Evolutionary conservation across 2,888 invertebrate species (phyloP), one percentile per base, ranked within the genome.

Genomic region (Geophilus truncorum): DNA sequence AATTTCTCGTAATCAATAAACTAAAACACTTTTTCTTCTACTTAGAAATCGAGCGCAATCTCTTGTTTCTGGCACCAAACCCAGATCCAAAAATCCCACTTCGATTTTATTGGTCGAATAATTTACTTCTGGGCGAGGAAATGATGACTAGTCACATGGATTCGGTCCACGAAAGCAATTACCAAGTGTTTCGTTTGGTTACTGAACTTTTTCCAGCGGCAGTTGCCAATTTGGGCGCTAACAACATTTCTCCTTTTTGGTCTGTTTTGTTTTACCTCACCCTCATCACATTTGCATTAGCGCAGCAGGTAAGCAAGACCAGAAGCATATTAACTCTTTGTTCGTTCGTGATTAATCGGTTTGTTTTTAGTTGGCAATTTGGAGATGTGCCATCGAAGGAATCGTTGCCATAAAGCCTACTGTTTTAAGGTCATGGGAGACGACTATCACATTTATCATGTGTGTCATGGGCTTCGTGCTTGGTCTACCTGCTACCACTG

Each of bases 171-270:
- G 40, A 32, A 23, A 83, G 83, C 81, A 85, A 86, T 18, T 95
- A 94, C 88, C 95, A 95, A 87, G 93, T 92, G 0, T 87, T 96
- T 81, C 91, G 95, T 81, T 89, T 96, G 81, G 92, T 94, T 12
- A 95, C 94, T n/a, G 95, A 96, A 88, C 87, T 96, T n/a, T 92
- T 95, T 83, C 96, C 96, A 0, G 93, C 95, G 0, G 93, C 94
- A 0, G 89, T 95, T 32, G 93, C 94, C 88, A 82, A 93, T 28
- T 87, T 94, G 80, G 93, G 93, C 0, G 90, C 92, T 70, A 91
- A 92, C 81, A 90, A 91, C 86, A 88, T 96, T 5, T 94, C 95
- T 0, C 94, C 95, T 79, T 93, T 94, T 83, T 96, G 96, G 96
- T 92, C 94, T 0, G 93, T 94, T 10, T 90, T 95, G 77, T 94